Evolutionary conservation across 2,113 vertebrate genomes (phyloP).

Genomic region (Echinops telfairi): DNA sequence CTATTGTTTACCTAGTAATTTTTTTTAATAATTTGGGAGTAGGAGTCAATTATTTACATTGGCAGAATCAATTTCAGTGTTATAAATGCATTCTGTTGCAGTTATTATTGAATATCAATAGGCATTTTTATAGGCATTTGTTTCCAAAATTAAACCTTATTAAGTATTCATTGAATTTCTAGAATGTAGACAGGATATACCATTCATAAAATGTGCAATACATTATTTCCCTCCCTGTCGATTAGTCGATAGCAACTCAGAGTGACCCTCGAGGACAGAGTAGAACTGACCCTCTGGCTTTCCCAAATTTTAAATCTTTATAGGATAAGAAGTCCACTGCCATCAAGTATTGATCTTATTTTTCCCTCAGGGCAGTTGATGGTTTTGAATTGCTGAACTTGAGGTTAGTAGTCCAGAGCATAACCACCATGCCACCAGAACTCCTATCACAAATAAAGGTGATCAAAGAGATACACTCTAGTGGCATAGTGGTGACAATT

Average conservation of each 20-base stretch:
- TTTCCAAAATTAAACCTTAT: neutral
- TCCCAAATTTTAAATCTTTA: too few relatives aligned
- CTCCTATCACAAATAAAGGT: too few relatives aligned
- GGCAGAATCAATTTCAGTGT: neutral
- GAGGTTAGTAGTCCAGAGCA: too few relatives aligned
- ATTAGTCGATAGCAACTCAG: neutral
- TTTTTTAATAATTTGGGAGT: neutral
- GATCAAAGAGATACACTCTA: too few relatives aligned
- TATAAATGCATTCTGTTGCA: neutral
- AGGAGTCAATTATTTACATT: conserved; percentile 5
- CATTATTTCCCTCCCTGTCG: too few relatives aligned
- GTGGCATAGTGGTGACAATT: too few relatives aligned
- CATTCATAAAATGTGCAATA: neutral
- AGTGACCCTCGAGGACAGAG: neutral
- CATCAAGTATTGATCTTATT: too few relatives aligned
- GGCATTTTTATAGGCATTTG: neutral
- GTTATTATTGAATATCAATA: neutral
- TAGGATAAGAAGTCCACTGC: too few relatives aligned
- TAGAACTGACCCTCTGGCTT: too few relatives aligned
- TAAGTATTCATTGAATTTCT: neutral
- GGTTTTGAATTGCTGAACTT: too few relatives aligned
- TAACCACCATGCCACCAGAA: too few relatives aligned
- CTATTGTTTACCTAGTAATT: neutral
- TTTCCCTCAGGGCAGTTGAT: neutral
- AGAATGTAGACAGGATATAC: neutral